Evolutionary conservation across 2,797 vertebrate genomes (phyloP), one percentile per base, ranked within the genome.

Genomic region (Sciurus vulgaris): DNA sequence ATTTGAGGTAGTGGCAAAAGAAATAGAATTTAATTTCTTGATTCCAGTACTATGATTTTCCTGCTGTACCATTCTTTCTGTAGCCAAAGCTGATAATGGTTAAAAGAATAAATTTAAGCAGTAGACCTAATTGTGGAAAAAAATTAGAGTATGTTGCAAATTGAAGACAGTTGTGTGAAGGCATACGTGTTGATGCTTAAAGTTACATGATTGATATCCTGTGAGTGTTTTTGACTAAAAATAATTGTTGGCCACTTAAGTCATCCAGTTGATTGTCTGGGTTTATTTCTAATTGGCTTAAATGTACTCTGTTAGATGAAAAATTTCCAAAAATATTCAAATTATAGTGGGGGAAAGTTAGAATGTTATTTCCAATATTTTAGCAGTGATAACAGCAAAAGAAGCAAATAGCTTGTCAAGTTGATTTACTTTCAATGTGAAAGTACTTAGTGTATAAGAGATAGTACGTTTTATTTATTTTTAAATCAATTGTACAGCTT

Each of bases 281-380:
- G 74, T 94, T 94, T 86, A 86, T 93, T 93, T 96, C 69, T 79
- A 38, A 82, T 72, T 78, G 44, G 54, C 30, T 81, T 95, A 96
- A 86, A 81, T 86, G 47, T 22, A 70, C 24, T 96, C 6, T 86
- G 10, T 85, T 76, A 77, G 13, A 86, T 94, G 24, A 82, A 89
- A 91, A 61, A n/a, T 82, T 94, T 54, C 7, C 12, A 47, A 61
- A 78, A 91, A 30, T 49, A 76, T 56, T 69, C 38, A 72, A 35
- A 51, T 79, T 54, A 73, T 44, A 93, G 15, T 78, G 18, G 41
- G 67, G 18, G 3, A 91, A 87, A 44, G 10, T 77, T 85, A 96
- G 30, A 90, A 69, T 91, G 26, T 72, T 93, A 59, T 70, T 91
- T 91, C 6, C 28, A 74, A 72, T 44, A 1, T 82, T 41, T 88